phyloP scores from a whole-genome alignment of 1,140 invertebrate genomes.

The Bombus superbus region DNA sequence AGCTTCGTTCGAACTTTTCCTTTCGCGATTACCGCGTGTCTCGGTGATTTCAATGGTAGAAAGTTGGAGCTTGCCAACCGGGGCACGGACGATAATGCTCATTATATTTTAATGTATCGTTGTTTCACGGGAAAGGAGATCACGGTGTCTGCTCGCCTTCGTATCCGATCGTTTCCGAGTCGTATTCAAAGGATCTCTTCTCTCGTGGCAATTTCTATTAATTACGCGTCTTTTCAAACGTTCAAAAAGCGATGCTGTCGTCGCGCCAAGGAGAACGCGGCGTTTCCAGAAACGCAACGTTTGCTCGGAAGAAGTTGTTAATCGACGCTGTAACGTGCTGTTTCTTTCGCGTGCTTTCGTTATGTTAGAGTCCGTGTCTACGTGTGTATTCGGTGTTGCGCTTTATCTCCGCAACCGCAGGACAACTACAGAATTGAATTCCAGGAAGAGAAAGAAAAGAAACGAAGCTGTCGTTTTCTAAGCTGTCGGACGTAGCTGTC shows the following conservation, averaged over 20 bases:
- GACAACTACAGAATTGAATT: not conserved
- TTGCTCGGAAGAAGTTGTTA: not conserved
- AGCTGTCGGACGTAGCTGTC: not conserved
- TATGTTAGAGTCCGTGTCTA: not conserved
- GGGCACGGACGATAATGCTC: not conserved
- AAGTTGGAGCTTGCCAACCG: not conserved
- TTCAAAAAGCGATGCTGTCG: not conserved
- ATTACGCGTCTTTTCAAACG: not conserved
- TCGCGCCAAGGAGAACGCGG: not conserved
- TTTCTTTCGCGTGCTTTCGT: not conserved
- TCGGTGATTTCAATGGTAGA: not conserved
- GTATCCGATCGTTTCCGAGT: not conserved
- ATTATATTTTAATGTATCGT: constrained; percentile 15
- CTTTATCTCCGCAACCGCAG: too few species aligned
- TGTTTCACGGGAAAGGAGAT: constrained; percentile 11
- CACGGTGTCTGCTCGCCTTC: not conserved
- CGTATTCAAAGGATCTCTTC: constrained; percentile 8
- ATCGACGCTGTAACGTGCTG: not conserved
- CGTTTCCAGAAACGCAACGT: not conserved
- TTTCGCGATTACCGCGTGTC: not conserved
- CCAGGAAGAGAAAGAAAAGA: not conserved
- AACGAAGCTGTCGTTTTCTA: not conserved
- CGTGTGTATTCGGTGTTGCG: too few species aligned
- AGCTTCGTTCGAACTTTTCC: constrained; percentile 11
- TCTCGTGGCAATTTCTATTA: constrained; percentile 11